These are phyloP conservation scores for Metallyticus violacea DNA, from an alignment of 2,888 invertebrate genomes.

Conservation along the genomic window DNA sequence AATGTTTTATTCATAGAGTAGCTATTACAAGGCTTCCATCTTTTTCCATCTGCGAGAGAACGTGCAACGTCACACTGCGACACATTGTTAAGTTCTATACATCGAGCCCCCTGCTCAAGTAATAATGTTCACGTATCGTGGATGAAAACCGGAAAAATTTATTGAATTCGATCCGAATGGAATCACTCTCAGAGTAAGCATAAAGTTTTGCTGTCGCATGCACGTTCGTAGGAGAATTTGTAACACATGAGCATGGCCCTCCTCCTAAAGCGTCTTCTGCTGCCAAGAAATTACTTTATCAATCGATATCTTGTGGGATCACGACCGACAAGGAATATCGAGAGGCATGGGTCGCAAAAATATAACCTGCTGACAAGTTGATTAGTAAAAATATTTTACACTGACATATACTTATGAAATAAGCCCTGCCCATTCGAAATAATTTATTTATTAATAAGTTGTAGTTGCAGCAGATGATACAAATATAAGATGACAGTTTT, in stretches of 20 bases:
- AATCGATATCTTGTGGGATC: background rate
- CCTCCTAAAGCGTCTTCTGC: background rate
- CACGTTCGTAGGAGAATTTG: constrained; percentile 10
- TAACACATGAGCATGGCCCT: background rate
- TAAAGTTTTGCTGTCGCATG: constrained; percentile 13
- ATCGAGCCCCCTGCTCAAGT: background rate
- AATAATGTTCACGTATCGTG: constrained; percentile 2
- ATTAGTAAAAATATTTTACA: too few species aligned
- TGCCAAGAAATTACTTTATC: background rate
- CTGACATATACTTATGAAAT: too few species aligned
- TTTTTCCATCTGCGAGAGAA: background rate
- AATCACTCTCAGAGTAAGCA: constrained; percentile 12
- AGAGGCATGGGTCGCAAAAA: too few species aligned
- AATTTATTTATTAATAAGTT: too few species aligned
- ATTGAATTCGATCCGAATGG: constrained; percentile 9
- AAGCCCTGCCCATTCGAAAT: too few species aligned
- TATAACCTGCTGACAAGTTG: too few species aligned
- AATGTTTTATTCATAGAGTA: background rate
- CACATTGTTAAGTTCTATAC: background rate
- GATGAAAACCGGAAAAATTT: constrained; percentile 10
- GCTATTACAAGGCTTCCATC: background rate
- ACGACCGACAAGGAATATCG: background rate
- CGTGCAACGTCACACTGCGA: background rate
- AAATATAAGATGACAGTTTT: too few species aligned
- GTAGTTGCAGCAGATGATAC: too few species aligned